Percentiles rank a stretch among this genome's conserved stretches.
Evolutionary conservation across 1,140 invertebrate genomes (phyloP).

Genomic region (Homalodisca vitripennis): DNA sequence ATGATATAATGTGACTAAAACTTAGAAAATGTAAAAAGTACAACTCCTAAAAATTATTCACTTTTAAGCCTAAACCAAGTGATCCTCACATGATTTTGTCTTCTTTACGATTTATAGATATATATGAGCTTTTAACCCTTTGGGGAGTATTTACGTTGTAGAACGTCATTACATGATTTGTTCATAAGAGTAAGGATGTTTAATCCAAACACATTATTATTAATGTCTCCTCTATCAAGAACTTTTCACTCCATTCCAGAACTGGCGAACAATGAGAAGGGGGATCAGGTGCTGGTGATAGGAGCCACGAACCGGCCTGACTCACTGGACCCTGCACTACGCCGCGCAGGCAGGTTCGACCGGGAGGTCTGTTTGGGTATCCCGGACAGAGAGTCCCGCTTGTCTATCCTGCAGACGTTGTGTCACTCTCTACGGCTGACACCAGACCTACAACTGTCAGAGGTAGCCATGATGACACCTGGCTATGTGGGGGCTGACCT

Average conservation of each 20-base stretch:
- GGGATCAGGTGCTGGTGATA: slow-evolving; percentile 78
- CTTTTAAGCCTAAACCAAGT: too few species aligned
- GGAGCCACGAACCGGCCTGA: slow-evolving; percentile 96
- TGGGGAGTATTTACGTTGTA: too few species aligned
- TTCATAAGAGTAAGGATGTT: too few species aligned
- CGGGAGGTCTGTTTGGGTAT: slow-evolving; percentile 93
- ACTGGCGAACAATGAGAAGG: slow-evolving; percentile 44
- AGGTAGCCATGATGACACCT: slow-evolving; percentile 81
- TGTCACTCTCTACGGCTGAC: slow-evolving; percentile 64
- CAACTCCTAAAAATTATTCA: too few species aligned
- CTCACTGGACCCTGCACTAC: slow-evolving; percentile 86
- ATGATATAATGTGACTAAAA: too few species aligned
- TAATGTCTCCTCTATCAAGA: too few species aligned
- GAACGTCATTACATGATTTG: too few species aligned
- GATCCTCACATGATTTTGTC: too few species aligned
- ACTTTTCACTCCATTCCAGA: background rate
- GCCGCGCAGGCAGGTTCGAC: slow-evolving; percentile 89
- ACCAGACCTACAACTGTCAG: slow-evolving; percentile 65
- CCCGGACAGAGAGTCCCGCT: slow-evolving; percentile 79
- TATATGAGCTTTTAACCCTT: too few species aligned
- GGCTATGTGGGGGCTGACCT: slow-evolving; percentile 98
- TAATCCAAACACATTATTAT: too few species aligned
- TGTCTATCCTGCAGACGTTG: slow-evolving; percentile 73
- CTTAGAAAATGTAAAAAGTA: too few species aligned
- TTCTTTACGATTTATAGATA: too few species aligned